phyloP scores from a whole-genome alignment of 1,140 invertebrate genomes.

The Drosophila persimilis region DNA sequence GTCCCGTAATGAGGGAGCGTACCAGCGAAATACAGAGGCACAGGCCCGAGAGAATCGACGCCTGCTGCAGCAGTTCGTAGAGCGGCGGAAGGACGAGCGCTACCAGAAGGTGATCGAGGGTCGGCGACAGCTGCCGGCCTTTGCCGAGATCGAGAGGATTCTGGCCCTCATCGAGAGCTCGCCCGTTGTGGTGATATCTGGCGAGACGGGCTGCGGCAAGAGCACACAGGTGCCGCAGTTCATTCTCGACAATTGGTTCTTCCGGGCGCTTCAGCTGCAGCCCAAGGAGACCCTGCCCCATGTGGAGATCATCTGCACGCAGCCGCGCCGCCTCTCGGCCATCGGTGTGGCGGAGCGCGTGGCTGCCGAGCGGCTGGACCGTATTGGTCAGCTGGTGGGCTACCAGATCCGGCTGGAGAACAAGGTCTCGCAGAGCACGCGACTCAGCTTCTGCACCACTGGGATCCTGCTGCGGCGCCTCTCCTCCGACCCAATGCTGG shows the following conservation, averaged over 20 bases:
- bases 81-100: conserved; percentile 85
- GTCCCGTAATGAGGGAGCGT: conserved; percentile 82
- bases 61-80: conserved; percentile 85
- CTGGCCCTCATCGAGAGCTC: conserved; percentile 86
- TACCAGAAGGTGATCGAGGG: conserved; percentile 87
- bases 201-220: conserved; percentile 95
- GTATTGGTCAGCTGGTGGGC: conserved; percentile 91
- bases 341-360: conserved; percentile 96
- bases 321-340: conserved; percentile 95
- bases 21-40: conserved; percentile 84
- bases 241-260: conserved; percentile 91
- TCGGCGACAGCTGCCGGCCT: conserved; percentile 88
- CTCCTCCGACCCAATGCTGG: conserved; percentile 88
- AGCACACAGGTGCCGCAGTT: conserved; percentile 96
- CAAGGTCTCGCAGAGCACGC: conserved; percentile 90
- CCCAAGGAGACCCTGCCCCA: conserved; percentile 57
- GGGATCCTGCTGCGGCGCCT: conserved; percentile 93
- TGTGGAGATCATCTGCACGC: conserved; percentile 92
- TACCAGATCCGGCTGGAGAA: conserved; percentile 93
- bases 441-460: conserved; percentile 94
- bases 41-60: conserved; percentile 85
- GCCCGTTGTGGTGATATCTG: conserved; percentile 91
- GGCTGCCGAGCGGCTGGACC: conserved; percentile 92
- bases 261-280: conserved; percentile 38
- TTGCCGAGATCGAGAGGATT: conserved; percentile 87